phyloP scores from a whole-genome alignment of 2,797 vertebrate genomes.

The Anabas testudineus region DNA sequence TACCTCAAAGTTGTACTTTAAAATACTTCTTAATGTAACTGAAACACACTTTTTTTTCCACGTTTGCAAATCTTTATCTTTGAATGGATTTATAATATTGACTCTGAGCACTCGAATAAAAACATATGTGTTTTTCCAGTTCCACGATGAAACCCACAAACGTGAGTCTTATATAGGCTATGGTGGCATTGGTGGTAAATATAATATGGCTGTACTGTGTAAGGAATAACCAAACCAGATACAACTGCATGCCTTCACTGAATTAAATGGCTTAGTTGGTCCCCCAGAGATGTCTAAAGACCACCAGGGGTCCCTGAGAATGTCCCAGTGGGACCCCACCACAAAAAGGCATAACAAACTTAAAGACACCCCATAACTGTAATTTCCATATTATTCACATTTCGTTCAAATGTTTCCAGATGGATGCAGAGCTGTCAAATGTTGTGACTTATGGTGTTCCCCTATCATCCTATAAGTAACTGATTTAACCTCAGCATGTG shows the following conservation, averaged over 20 bases:
- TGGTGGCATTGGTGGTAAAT: slow-evolving; percentile 1
- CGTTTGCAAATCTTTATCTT: neutral
- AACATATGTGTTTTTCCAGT: too few relatives aligned
- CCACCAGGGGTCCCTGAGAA: neutral
- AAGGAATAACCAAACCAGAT: slow-evolving; percentile 11
- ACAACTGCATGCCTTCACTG: slow-evolving; percentile 28
- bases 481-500: slow-evolving; percentile 17
- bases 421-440: slow-evolving; percentile 12
- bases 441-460: slow-evolving; percentile 16
- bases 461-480: neutral
- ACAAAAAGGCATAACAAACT: slow-evolving; percentile 13
- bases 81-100: neutral
- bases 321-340: neutral
- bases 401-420: slow-evolving; percentile 16
- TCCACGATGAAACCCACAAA: too few relatives aligned
- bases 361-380: neutral
- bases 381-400: slow-evolving; percentile 6
- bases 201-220: neutral
- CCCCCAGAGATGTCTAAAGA: neutral
- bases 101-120: neutral
- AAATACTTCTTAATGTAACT: too few relatives aligned
- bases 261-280: slow-evolving; percentile 13
- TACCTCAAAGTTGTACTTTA: too few relatives aligned
- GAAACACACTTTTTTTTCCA: too few relatives aligned
- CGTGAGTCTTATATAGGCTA: neutral